Evolutionary conservation across 2,888 invertebrate species (phyloP).

Genomic region (Acholoe squamosa): DNA sequence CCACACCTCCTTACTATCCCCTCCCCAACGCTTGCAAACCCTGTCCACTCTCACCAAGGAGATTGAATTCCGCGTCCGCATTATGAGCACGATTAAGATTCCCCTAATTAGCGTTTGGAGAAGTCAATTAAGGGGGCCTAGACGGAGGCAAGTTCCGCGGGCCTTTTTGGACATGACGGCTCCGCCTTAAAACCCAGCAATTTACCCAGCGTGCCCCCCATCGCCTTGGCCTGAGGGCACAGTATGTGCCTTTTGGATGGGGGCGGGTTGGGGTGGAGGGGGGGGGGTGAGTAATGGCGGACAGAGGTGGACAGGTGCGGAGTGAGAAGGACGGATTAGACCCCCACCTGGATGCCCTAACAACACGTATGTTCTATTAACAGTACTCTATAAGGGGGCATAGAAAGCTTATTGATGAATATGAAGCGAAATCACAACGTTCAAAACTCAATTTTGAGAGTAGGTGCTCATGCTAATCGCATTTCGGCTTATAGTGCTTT

Average conservation of each 20-base stretch:
- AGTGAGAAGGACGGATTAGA: no score
- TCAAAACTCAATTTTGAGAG: no score
- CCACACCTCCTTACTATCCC: neutral
- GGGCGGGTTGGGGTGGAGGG: neutral
- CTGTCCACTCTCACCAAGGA: neutral
- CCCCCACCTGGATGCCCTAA: neutral
- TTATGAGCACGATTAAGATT: conserved; percentile 51
- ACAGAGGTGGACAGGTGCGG: neutral
- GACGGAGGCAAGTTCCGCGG: neutral
- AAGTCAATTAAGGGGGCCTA: conserved; percentile 39
- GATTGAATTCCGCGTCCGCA: conserved; percentile 32
- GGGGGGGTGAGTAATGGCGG: neutral
- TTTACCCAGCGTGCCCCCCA: neutral
- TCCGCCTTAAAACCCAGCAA: conserved; percentile 41
- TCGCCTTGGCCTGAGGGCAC: neutral
- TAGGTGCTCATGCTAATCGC: no score
- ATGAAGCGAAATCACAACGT: no score
- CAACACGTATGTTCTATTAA: neutral
- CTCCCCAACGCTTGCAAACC: neutral
- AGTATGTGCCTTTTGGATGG: neutral
- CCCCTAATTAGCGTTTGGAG: conserved; percentile 37
- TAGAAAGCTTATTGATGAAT: no score
- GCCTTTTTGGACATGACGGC: neutral
- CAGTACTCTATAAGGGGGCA: no score
- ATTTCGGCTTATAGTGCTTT: no score